Base-by-base conservation (phyloP, 2,113 vertebrate species). In the Silurus asotus region DNA sequence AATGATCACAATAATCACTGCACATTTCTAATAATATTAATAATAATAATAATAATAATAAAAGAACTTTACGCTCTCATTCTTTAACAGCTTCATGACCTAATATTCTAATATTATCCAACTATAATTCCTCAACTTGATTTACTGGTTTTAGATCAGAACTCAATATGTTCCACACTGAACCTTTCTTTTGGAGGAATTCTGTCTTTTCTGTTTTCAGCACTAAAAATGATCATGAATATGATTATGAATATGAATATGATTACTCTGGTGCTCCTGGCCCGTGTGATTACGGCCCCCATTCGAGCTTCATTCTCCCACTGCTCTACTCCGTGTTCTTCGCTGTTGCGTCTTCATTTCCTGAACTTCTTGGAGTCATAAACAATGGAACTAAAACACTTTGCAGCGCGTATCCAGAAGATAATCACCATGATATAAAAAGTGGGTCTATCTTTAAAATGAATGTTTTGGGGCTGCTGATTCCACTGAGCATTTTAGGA, bases 371-470 rank as follows among this genome's bases (percentile, higher is more conserved):
- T 48, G 64, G 89, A 70, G 45, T 86, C 58, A 82, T 89, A 19
- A 3, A 14, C 0, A 0, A 10, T 0, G 0, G 0, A 1, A 1
- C 0, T 0, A 48, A 61, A 4, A 0, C 0, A 0, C 15, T 91
- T 90, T 64, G 89, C 45, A 72, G 19, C 5, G 37, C 37, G 8
- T 72, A 48, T 72, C 69, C 45, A 10, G 49, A 72, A 72, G 1
- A 6, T 37, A 3, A 3, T 8, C 0, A 0, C 49, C 85, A 49
- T 49, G 5, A 20, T 19, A 1, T 90, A 88, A 70, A 0, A 0
- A 0, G 89, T 37, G 82, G 90, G 20, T 82, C 88, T 19, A 51
- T 92, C 5, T 78, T 93, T 2, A 95, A 95, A 90, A 94, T 93
- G 90, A 72, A 72, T 49, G 45, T 72, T 49, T 20, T 72, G 37